Base-by-base conservation (phyloP, 35 echinoderm and acorn worm species). In the Apostichopus californicus region DNA sequence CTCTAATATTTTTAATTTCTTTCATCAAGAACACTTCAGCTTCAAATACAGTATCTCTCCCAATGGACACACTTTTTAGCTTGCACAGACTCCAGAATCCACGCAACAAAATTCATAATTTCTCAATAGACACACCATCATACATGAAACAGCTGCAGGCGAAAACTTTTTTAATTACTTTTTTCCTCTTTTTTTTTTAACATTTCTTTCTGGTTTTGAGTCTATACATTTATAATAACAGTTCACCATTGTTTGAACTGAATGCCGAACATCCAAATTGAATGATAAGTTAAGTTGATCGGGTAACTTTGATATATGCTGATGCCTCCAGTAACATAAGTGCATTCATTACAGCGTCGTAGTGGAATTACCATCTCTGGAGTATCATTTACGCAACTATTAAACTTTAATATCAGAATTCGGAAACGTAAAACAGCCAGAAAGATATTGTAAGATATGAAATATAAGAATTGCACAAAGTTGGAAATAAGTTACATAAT, bases 111-210 rank as follows among this genome's bases (percentile, higher is more conserved):
- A 75, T 75, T 75, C 71, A 75, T 75, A 75, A 22, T 22, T 61
- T 61, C 15, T 75, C 71, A 18, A 22, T 18, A 75, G 71, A 75
- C 71, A 75, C 71, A 46, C 34, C 34, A 46, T 46, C 71, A 5
- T 20, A 75, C 71, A n/a, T 20, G 71, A 46, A 75, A 75, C 71
- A n/a, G 71, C 71, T 75, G 71, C 71, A 22, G 71, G 71, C 71
- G 6, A 75, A 75, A 75, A 46, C 64, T n/a, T 75, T 75, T 22
- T 75, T 75, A 75, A 75, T 75, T 75, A 75, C 5, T 75, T 75
- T 75, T 75, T 14, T 20, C 14, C n/a, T 75, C 71, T 75, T 75
- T 75, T 17, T 17, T 73, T 75, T 75, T 46, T 46, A 46, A 46
- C 34, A 46, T 46, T 46, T 46, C 34, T 46, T 46, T 46, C 34